A percentile compares a stretch with the other conserved stretches of the same genome.
Evolutionary conservation across 1,140 invertebrate species (phyloP).

Genomic region (Sitophilus oryzae): DNA sequence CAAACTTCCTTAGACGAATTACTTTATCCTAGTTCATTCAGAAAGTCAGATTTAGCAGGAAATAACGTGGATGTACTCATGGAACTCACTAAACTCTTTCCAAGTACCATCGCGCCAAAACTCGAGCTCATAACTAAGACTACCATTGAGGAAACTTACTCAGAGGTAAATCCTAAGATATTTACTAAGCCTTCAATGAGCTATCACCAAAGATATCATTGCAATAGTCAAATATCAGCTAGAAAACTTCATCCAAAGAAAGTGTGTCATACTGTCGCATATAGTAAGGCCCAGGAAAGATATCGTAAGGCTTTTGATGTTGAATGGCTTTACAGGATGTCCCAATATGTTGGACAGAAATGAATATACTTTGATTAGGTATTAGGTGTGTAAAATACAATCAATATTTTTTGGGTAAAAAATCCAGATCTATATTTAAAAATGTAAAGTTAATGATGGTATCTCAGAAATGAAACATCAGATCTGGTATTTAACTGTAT

Average conservation of each 20-base stretch:
- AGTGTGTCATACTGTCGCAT: conserved; percentile 38
- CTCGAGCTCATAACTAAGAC: conserved; percentile 54
- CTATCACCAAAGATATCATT: conserved; percentile 45
- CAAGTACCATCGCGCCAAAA: conserved; percentile 56
- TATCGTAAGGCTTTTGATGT: conserved; percentile 9
- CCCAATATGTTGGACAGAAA: too few relatives aligned
- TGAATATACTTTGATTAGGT: too few relatives aligned
- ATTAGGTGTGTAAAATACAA: too few relatives aligned
- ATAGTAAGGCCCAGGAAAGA: conserved; percentile 28
- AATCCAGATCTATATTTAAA: too few relatives aligned
- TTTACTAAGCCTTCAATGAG: conserved; percentile 21
- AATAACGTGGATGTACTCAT: conserved; percentile 61
- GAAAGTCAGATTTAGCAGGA: conserved; percentile 44
- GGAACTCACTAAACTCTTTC: conserved; percentile 57
- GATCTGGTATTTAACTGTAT: too few relatives aligned
- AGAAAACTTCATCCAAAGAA: conserved; percentile 27
- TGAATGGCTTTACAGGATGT: too few relatives aligned
- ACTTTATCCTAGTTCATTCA: conserved; percentile 50
- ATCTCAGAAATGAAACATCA: too few relatives aligned
- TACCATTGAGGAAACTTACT: conserved; percentile 48
- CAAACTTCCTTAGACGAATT: conserved; percentile 56
- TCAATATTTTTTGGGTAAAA: too few relatives aligned
- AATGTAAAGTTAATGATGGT: too few relatives aligned
- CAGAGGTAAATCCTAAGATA: too few relatives aligned
- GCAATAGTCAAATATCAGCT: conserved; percentile 12